phyloP scores from a whole-genome alignment of 2,797 vertebrate species.

The Gobio occitaniae region DNA sequence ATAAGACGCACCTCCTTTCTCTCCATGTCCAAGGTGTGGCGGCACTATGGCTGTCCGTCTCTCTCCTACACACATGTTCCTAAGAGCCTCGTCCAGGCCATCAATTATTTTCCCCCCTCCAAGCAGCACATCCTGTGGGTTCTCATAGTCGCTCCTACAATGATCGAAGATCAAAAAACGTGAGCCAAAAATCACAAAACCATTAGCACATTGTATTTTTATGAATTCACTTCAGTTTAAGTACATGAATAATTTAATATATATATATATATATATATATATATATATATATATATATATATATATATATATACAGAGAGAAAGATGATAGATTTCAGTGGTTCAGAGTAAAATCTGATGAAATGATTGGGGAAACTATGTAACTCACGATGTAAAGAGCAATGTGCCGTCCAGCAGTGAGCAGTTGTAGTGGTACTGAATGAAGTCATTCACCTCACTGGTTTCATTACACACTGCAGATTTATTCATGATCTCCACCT shows the following conservation, averaged over 20 bases:
- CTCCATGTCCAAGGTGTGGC: slow-evolving; percentile 93
- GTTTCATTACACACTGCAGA: slow-evolving; percentile 86
- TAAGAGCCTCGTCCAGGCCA: slow-evolving; percentile 87
- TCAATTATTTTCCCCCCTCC: slow-evolving; percentile 92
- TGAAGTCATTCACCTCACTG: slow-evolving; percentile 80
- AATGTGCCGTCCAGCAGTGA: slow-evolving; percentile 88
- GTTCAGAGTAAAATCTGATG: too few species aligned
- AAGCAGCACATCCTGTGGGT: slow-evolving; percentile 84
- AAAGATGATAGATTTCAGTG: too few species aligned
- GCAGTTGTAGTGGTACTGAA: slow-evolving; percentile 96
- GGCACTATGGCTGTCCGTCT: slow-evolving; percentile 84
- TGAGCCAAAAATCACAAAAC: background rate
- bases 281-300: too few species aligned
- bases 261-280: too few species aligned
- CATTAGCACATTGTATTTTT: background rate
- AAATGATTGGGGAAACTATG: too few species aligned
- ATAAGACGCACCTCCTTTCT: slow-evolving; percentile 84
- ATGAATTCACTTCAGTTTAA: background rate
- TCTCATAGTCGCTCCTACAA: slow-evolving; percentile 81
- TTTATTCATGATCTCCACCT: slow-evolving; percentile 76
- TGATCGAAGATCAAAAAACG: background rate
- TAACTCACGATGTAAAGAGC: slow-evolving; percentile 89
- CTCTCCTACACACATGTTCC: slow-evolving; percentile 91
- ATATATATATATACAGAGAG: too few species aligned
- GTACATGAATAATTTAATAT: too few species aligned